A percentile compares a stretch with the other conserved stretches of the same genome.
phyloP scores from a whole-genome alignment of 2,113 vertebrate genomes.

The Pterocles orientalis region DNA sequence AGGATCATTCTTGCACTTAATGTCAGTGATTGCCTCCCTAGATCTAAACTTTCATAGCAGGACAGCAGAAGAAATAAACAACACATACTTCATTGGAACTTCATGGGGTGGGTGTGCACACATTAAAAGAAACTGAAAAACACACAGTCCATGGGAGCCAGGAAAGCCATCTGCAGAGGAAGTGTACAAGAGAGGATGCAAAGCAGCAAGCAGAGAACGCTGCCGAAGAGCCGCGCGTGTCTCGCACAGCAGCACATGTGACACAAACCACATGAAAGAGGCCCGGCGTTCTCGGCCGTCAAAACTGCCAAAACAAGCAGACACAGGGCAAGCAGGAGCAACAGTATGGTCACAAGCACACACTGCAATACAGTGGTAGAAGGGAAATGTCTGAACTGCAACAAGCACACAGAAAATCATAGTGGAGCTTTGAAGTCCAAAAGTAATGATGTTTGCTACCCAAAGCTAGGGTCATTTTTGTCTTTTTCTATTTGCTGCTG shows the following conservation, averaged over 20 bases:
- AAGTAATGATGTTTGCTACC: not conserved
- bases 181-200: not conserved
- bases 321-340: not conserved
- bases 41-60: not conserved
- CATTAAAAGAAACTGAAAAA: slow-evolving; percentile 44
- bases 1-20: not conserved
- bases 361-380: not conserved
- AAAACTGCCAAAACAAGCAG: slow-evolving; percentile 49
- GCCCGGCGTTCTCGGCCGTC: not conserved
- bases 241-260: slow-evolving; percentile 39
- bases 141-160: slow-evolving; percentile 16
- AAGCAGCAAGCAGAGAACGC: not conserved
- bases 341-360: not conserved
- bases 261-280: slow-evolving; percentile 54
- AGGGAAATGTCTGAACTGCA: not conserved
- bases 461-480: not conserved
- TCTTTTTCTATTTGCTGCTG: not conserved
- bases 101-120: slow-evolving; percentile 7
- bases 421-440: not conserved
- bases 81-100: slow-evolving; percentile 6
- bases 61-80: slow-evolving; percentile 31
- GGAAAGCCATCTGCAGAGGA: slow-evolving; percentile 51
- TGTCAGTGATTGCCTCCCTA: not conserved
- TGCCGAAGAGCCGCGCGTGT: not conserved
- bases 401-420: not conserved